These are phyloP conservation scores for Megalops cyprinoides DNA, from an alignment of 2,797 vertebrate species.

Conservation along the genomic window DNA sequence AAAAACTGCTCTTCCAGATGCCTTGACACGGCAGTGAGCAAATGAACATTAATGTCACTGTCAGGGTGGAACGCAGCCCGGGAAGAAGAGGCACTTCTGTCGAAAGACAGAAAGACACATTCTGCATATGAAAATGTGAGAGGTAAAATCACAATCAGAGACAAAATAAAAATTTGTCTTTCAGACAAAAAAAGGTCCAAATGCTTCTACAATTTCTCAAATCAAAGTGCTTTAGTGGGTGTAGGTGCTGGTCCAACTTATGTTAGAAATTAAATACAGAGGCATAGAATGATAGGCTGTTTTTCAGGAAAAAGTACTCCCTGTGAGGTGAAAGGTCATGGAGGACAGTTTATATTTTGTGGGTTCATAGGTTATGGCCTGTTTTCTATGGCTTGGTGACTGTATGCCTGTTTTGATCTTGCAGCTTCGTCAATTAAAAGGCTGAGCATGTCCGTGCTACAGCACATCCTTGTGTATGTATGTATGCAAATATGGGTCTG, in stretches of 20 bases:
- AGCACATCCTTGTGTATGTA: neutral
- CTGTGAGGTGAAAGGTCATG: neutral
- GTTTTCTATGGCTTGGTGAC: neutral
- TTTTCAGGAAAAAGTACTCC: neutral
- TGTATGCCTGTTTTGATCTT: neutral
- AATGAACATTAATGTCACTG: constrained; percentile 22
- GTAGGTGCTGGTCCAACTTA: too few species aligned
- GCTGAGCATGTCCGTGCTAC: neutral
- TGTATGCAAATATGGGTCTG: neutral
- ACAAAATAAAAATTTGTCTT: neutral
- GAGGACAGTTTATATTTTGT: too few species aligned
- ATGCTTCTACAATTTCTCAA: neutral
- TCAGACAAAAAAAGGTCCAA: neutral
- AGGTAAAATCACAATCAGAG: neutral
- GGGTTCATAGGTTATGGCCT: neutral
- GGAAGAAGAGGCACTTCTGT: too few species aligned
- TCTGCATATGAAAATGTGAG: neutral
- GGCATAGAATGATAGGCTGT: too few species aligned
- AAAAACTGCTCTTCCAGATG: constrained; percentile 6
- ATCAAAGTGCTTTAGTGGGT: neutral
- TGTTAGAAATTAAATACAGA: too few species aligned
- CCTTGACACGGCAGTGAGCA: neutral
- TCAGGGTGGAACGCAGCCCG: neutral
- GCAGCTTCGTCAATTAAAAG: neutral
- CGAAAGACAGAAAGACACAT: neutral